Conservation (phyloP, 2,113 vertebrate genomes). For the Daboia siamensis region DNA sequence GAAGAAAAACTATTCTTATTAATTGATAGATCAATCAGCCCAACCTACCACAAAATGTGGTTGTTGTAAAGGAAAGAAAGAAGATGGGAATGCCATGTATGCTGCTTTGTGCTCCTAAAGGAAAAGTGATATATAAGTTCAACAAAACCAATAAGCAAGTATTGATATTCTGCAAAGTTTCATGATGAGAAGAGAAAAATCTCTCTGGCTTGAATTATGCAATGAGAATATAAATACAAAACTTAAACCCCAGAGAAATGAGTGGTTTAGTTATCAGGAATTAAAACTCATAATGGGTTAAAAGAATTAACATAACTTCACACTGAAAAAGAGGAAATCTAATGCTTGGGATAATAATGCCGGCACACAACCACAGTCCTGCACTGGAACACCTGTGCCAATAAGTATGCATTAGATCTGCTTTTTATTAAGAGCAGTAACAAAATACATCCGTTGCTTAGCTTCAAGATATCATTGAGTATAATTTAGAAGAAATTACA, state of each 20-base stretch:
- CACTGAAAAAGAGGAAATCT: conserved; percentile 40
- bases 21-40: too few species aligned
- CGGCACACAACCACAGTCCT: neutral
- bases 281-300: conserved; percentile 64
- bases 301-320: conserved; percentile 69
- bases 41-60: too few species aligned
- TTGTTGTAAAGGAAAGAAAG: too few species aligned
- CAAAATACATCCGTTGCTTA: conserved; percentile 46
- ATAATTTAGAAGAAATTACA: conserved; percentile 33
- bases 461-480: conserved; percentile 39
- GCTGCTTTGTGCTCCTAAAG: too few species aligned
- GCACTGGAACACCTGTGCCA: conserved; percentile 35
- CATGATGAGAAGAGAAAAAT: conserved; percentile 53
- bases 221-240: conserved; percentile 52
- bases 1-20: too few species aligned
- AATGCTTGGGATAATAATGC: neutral
- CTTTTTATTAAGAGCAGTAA: conserved; percentile 47
- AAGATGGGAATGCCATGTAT: too few species aligned
- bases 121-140: too few species aligned
- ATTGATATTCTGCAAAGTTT: neutral
- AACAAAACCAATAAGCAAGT: neutral
- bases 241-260: conserved; percentile 60
- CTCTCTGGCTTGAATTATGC: conserved; percentile 53
- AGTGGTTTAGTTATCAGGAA: conserved; percentile 56
- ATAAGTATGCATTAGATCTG: conserved; percentile 67